These are phyloP conservation scores for Scartelaos histophorus DNA, from an alignment of 2,113 vertebrate species.

Conservation along the genomic window DNA sequence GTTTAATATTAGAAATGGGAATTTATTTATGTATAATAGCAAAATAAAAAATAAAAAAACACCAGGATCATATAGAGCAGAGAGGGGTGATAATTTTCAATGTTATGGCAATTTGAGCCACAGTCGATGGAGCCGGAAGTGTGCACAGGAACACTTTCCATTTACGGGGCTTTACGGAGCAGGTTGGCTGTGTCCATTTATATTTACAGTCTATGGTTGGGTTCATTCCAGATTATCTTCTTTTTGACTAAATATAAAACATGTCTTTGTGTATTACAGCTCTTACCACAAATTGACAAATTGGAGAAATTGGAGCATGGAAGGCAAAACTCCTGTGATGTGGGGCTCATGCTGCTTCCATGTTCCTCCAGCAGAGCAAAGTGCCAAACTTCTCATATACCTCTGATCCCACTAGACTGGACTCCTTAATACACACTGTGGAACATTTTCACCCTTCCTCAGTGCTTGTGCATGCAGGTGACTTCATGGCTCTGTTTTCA, in stretches of 20 bases:
- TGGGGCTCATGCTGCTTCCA: slow-evolving; percentile 37
- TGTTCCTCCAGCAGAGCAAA: slow-evolving; percentile 52
- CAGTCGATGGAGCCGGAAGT: too few relatives aligned
- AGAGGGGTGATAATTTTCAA: too few relatives aligned
- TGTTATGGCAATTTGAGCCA: too few relatives aligned
- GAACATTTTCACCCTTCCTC: slow-evolving; percentile 41
- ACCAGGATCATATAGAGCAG: too few relatives aligned
- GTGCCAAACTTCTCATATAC: slow-evolving; percentile 47
- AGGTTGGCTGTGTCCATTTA: too few relatives aligned
- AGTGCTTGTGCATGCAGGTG: slow-evolving; percentile 63
- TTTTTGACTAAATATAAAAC: background rate
- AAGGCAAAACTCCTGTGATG: slow-evolving; percentile 32
- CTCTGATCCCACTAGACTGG: slow-evolving; percentile 51
- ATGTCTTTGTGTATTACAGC: background rate
- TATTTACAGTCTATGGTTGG: too few relatives aligned
- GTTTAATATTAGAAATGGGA: too few relatives aligned
- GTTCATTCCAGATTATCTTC: too few relatives aligned
- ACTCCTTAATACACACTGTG: slow-evolving; percentile 45
- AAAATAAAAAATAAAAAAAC: too few relatives aligned
- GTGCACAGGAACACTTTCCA: too few relatives aligned
- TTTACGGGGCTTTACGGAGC: too few relatives aligned
- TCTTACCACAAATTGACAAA: slow-evolving; percentile 11
- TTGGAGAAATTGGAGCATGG: slow-evolving; percentile 25
- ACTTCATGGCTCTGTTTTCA: slow-evolving; percentile 51
- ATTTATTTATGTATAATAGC: too few relatives aligned